These are phyloP conservation scores for Ricordea florida DNA, from an alignment of 92 coral and sea anemone genomes.

Conservation along the genomic window DNA sequence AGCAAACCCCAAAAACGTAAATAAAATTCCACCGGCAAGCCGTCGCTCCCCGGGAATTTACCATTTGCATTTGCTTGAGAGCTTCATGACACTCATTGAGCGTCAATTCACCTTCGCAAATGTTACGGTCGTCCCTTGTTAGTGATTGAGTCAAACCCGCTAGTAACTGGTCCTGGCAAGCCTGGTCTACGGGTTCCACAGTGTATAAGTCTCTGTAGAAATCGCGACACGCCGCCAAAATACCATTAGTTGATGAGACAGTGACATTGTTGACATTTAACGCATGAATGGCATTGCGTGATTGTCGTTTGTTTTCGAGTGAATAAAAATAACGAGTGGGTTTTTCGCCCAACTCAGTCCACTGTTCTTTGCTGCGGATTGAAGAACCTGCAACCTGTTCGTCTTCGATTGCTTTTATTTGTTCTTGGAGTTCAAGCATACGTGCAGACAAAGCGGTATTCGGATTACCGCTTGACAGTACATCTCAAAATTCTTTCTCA, in stretches of 20 bases:
- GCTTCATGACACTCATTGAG: too few relatives aligned
- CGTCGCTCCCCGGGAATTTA: neutral
- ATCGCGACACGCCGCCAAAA: neutral
- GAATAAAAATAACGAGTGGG: neutral
- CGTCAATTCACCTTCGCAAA: neutral
- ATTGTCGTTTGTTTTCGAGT: neutral
- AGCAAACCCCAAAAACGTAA: neutral
- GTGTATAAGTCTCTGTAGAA: neutral
- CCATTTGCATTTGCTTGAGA: neutral
- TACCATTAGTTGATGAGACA: neutral
- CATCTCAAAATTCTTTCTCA: too few relatives aligned
- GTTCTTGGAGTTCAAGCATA: neutral
- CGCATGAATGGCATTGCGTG: neutral
- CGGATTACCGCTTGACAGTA: too few relatives aligned
- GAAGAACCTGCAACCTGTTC: neutral
- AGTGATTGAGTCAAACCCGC: neutral
- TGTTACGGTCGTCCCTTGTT: neutral
- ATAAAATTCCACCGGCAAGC: neutral
- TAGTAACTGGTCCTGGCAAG: slow-evolving; percentile 20
- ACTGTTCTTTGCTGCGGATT: neutral
- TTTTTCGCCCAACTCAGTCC: slow-evolving; percentile 5
- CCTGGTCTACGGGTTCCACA: slow-evolving; percentile 27
- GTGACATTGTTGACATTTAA: neutral
- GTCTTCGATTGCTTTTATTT: neutral
- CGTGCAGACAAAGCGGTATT: neutral